Evolutionary conservation across 2,113 vertebrate species (phyloP).

Genomic region (Aegithalos caudatus): DNA sequence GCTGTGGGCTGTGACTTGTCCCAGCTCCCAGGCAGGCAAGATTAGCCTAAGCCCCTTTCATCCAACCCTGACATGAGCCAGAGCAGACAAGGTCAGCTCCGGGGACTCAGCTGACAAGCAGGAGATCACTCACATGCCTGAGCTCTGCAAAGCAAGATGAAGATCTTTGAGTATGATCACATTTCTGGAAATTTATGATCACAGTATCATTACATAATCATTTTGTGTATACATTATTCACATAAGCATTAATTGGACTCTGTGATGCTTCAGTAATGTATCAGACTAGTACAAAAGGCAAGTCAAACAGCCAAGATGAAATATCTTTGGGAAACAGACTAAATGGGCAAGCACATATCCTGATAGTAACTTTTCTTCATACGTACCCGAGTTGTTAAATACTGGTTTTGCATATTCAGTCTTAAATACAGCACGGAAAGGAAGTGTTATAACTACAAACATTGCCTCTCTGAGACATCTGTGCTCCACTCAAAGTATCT

Average conservation of each 20-base stretch:
- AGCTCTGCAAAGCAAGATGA: neutral
- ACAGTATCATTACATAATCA: neutral
- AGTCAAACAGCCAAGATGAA: neutral
- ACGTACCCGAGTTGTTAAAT: neutral
- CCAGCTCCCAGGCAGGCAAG: neutral
- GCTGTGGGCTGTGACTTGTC: neutral
- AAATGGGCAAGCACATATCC: neutral
- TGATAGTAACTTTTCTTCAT: neutral
- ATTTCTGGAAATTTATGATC: neutral
- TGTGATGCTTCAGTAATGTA: neutral
- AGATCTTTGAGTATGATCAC: too few species aligned
- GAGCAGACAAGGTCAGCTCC: neutral
- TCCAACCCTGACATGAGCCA: neutral
- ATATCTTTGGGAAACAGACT: neutral
- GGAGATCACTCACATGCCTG: neutral
- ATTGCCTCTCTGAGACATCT: slow-evolving; percentile 8
- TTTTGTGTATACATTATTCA: neutral
- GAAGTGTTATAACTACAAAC: slow-evolving; percentile 10
- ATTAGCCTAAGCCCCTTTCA: slow-evolving; percentile 13
- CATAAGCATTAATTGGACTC: neutral
- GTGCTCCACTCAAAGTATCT: neutral
- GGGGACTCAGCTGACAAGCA: neutral
- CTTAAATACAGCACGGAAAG: neutral
- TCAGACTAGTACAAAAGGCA: neutral
- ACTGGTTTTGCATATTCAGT: neutral